Conservation (phyloP, 2,113 vertebrate species). For the Rhineura floridana region DNA sequence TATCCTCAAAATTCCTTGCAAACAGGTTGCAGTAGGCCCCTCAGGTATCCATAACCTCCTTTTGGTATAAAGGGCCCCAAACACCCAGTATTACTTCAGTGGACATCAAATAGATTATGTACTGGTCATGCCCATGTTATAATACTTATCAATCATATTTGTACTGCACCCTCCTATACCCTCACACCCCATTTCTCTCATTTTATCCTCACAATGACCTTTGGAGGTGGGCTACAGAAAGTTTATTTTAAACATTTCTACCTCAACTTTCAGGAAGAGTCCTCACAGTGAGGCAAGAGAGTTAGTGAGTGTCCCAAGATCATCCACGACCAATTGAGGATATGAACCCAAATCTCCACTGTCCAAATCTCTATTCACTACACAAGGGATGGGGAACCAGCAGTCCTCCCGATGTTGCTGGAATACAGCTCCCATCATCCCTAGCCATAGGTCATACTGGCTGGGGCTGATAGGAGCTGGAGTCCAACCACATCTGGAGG, state of each 20-base stretch:
- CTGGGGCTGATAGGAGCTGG: background rate
- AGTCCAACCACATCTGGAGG: background rate
- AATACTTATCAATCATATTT: background rate
- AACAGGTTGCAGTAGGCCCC: no score
- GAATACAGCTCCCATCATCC: background rate
- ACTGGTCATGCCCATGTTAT: background rate
- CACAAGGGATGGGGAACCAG: background rate
- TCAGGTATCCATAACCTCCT: no score
- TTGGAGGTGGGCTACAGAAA: background rate
- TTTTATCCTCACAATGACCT: background rate
- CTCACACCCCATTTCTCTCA: background rate
- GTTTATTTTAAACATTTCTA: background rate
- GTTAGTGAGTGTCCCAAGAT: background rate
- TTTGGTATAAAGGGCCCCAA: no score
- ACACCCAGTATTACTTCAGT: no score
- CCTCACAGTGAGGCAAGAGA: background rate
- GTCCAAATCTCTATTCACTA: background rate
- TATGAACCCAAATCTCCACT: background rate
- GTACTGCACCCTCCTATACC: background rate
- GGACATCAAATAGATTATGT: no score
- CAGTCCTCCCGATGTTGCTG: background rate
- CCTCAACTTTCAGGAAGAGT: background rate
- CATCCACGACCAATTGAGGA: background rate
- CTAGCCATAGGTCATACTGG: background rate
- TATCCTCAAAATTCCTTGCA: no score